Evolutionary conservation across 2,797 vertebrate species (phyloP).

Genomic region (Zalophus californianus): DNA sequence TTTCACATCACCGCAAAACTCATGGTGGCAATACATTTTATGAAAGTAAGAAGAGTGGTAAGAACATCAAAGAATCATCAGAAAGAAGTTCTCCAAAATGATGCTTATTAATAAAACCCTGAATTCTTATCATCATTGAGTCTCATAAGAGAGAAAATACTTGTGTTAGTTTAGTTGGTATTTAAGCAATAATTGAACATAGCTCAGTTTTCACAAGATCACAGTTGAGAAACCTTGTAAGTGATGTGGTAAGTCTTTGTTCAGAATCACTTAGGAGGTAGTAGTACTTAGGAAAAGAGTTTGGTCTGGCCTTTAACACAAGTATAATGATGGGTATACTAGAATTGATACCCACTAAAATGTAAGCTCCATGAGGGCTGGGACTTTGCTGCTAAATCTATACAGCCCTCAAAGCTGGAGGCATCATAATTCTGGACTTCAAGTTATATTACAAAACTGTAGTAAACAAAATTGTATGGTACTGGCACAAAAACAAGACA

Average conservation of each 20-base stretch:
- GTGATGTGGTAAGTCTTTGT: not conserved
- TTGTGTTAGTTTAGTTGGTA: not conserved
- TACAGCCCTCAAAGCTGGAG: not conserved
- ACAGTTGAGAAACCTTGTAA: not conserved
- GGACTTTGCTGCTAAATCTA: not conserved
- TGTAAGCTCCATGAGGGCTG: not conserved
- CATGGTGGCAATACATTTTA: constrained; percentile 22
- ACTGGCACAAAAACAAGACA: not conserved
- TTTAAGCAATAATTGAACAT: not conserved
- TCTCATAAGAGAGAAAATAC: not conserved
- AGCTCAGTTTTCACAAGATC: not conserved
- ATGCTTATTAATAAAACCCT: not conserved
- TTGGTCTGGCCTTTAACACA: not conserved
- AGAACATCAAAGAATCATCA: not conserved
- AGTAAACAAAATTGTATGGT: not conserved
- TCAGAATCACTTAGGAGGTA: not conserved
- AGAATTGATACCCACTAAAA: not conserved
- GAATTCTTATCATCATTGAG: not conserved
- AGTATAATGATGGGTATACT: not conserved
- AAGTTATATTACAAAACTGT: not conserved
- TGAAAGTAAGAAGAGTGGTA: not conserved
- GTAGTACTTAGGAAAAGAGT: not conserved
- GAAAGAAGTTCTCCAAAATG: constrained; percentile 52
- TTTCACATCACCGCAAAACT: constrained; percentile 60
- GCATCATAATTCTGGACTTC: not conserved